A percentile compares a stretch with the other conserved stretches of the same genome.
phyloP scores from a whole-genome alignment of 2,113 vertebrate genomes.

The Myodes glareolus region DNA sequence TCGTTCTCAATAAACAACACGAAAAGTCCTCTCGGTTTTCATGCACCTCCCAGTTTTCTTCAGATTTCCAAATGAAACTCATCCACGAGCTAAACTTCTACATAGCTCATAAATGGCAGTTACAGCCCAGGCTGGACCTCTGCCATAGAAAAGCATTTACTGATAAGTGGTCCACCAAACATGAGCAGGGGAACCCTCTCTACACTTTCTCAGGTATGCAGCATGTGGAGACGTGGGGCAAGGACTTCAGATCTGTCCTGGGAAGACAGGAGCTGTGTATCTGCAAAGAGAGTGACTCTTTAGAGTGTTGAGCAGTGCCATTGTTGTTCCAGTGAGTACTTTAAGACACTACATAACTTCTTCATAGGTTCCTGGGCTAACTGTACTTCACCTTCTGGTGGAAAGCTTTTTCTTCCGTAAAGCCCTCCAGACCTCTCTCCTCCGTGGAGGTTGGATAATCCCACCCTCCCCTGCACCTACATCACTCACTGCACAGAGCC shows the following conservation, averaged over 20 bases:
- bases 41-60: conserved; percentile 41
- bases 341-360: background rate
- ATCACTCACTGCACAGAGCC: too few relatives aligned
- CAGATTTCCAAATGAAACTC: conserved; percentile 36
- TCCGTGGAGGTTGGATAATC: background rate
- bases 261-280: rapidly evolving
- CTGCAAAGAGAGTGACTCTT: background rate
- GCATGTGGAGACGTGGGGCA: too few relatives aligned
- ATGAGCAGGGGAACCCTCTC: background rate
- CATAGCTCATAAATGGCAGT: background rate
- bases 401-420: background rate
- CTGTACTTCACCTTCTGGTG: background rate
- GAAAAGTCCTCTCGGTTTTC: background rate
- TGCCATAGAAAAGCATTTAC: conserved; percentile 44
- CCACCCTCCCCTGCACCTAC: background rate
- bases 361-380: background rate
- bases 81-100: conserved; percentile 58
- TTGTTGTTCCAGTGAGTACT: background rate
- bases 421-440: background rate
- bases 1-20: background rate
- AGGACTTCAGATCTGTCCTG: background rate
- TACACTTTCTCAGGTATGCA: background rate
- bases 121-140: background rate
- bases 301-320: background rate
- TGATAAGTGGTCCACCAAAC: conserved; percentile 21